phyloP scores from a whole-genome alignment of 2,113 vertebrate species.

The Potamarius usumacintae region DNA sequence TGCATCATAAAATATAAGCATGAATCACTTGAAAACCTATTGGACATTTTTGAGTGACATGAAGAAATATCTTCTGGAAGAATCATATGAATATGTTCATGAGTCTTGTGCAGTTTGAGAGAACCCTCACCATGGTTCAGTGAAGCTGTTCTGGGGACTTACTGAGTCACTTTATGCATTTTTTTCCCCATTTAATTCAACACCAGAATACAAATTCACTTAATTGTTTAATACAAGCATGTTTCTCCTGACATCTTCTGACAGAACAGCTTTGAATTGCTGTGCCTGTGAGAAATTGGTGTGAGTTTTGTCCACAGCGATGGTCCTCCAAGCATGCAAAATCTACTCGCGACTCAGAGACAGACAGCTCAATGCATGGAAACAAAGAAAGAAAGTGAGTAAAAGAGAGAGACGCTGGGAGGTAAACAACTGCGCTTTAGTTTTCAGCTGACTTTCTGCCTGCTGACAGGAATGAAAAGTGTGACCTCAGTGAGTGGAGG shows the following conservation, averaged over 20 bases:
- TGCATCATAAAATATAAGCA: background rate
- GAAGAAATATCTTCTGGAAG: background rate
- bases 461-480: conserved; percentile 56
- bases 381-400: conserved; percentile 21
- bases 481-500: conserved; percentile 17
- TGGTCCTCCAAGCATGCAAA: conserved; percentile 21
- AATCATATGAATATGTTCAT: background rate
- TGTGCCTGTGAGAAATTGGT: background rate
- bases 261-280: conserved; percentile 10
- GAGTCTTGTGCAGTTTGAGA: background rate
- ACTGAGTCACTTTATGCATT: background rate
- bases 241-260: background rate
- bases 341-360: conserved; percentile 17
- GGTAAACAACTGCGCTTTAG: conserved; percentile 36
- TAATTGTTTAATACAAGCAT: conserved; percentile 22
- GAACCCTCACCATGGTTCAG: background rate
- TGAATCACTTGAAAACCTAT: too few relatives aligned
- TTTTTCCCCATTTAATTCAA: background rate
- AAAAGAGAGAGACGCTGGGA: background rate
- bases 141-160: background rate
- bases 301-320: background rate
- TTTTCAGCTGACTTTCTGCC: conserved; percentile 56
- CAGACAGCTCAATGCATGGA: conserved; percentile 1
- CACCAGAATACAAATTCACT: conserved; percentile 9
- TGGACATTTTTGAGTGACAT: background rate